Evolutionary conservation across 2,888 invertebrate genomes (phyloP), one percentile per base, ranked within the genome.

Genomic region (Acleris laterana): DNA sequence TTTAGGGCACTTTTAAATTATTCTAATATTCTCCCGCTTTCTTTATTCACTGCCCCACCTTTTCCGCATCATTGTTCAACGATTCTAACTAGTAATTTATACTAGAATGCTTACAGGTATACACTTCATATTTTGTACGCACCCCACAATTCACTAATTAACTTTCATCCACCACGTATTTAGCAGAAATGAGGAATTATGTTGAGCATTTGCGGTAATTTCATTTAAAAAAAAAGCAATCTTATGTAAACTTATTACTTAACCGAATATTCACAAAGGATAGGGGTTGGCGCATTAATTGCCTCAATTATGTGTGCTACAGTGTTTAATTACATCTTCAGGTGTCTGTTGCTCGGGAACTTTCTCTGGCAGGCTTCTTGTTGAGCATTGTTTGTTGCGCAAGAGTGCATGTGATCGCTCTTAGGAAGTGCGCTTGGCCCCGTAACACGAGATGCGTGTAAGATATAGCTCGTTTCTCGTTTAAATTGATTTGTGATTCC

Each of bases 341-440:
- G 61, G 63, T 16, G 42, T 22, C 49, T 56, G 44, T 46, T 57
- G 60, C 17, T 52, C 50, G 53, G 59, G 62, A 57, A 63, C 70
- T 71, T 71, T 71, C 70, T 66, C 70, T 65, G 51, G 32, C 61
- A 68, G 65, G 65, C 62, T 70, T 65, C 70, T 70, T 60, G 69
- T 59, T 68, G 49, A 62, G 59, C 69, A 61, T 69, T 69, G 69
- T 69, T 70, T 44, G 52, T 66, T 66, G 51, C 66, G 62, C 57
- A 57, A 66, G 56, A 57, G 48, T 57, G 68, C 64, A 65, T 51
- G 55, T 64, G 60, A 63, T 63, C 44, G 44, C 56, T 38, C n/a
- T 49, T 63, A 68, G 64, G 68, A 68, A 68, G 68, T 58, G 52
- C 59, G 66, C 62, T 62, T 52, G 66, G 66, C 66, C 66, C 48